Evolutionary conservation across 1,140 invertebrate species (phyloP).

Genomic region (Coenobita brevimanus): DNA sequence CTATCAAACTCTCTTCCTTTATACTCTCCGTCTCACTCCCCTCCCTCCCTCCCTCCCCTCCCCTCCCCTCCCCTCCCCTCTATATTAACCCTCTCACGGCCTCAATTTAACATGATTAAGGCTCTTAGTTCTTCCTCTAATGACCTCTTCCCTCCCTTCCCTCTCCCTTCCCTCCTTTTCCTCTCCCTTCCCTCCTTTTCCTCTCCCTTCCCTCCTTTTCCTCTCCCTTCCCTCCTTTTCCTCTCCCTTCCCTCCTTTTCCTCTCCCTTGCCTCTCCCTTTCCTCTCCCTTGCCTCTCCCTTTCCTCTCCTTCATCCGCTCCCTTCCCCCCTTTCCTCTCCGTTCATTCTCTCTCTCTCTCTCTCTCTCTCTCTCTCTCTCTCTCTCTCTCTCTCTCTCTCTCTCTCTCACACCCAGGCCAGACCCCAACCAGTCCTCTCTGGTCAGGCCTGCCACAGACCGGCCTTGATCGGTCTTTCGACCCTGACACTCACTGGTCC

Average conservation of each 20-base stretch:
- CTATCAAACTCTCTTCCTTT: background rate
- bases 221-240: no score
- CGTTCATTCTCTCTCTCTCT: no score
- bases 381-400: background rate
- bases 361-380: no score
- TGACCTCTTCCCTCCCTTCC: slow-evolving; percentile 23
- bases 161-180: background rate
- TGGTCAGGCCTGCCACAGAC: no score
- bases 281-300: background rate
- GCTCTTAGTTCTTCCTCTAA: slow-evolving; percentile 23
- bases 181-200: background rate
- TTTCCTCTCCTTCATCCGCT: background rate
- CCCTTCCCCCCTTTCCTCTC: no score
- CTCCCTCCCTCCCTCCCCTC: background rate
- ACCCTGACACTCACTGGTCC: no score
- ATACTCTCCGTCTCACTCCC: background rate
- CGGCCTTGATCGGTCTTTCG: no score
- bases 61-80: background rate
- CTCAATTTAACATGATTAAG: slow-evolving; percentile 45
- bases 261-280: background rate
- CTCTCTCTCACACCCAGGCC: background rate
- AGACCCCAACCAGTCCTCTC: no score
- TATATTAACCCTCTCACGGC: background rate
- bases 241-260: no score
- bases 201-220: background rate